Conservation (phyloP, 2,797 vertebrate genomes). For the Bucorvus abyssinicus region DNA sequence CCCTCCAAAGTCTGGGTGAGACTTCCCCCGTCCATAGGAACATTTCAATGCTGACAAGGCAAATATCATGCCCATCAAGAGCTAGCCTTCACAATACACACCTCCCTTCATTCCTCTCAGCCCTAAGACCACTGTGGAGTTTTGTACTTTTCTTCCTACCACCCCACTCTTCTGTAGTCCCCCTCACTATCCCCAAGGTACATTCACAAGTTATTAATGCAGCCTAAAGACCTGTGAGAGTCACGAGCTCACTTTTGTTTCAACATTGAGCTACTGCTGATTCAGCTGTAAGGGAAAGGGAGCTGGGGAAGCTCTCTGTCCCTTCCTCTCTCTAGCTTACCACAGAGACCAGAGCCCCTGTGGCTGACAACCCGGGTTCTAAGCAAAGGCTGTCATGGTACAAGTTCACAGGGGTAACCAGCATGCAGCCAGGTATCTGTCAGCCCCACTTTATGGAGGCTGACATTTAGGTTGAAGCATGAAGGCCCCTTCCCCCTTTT, state of each 20-base stretch:
- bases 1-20: not conserved
- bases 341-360: not conserved
- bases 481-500: not conserved
- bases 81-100: not conserved
- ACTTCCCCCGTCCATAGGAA: not conserved
- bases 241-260: not conserved
- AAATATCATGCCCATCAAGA: not conserved
- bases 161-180: not conserved
- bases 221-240: not conserved
- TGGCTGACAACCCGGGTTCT: not conserved
- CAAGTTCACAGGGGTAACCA: not conserved
- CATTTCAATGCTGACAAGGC: not conserved
- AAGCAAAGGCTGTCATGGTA: not conserved
- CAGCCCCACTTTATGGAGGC: not conserved
- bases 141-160: not conserved
- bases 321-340: not conserved
- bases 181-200: not conserved
- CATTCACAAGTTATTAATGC: not conserved
- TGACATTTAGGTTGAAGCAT: not conserved
- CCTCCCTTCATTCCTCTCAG: not conserved
- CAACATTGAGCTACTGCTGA: not conserved
- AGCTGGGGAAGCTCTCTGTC: not conserved
- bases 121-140: not conserved
- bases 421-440: not conserved
- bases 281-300: not conserved